Evolutionary conservation across 2,888 invertebrate genomes (phyloP).

Genomic region (Geophilus truncorum): DNA sequence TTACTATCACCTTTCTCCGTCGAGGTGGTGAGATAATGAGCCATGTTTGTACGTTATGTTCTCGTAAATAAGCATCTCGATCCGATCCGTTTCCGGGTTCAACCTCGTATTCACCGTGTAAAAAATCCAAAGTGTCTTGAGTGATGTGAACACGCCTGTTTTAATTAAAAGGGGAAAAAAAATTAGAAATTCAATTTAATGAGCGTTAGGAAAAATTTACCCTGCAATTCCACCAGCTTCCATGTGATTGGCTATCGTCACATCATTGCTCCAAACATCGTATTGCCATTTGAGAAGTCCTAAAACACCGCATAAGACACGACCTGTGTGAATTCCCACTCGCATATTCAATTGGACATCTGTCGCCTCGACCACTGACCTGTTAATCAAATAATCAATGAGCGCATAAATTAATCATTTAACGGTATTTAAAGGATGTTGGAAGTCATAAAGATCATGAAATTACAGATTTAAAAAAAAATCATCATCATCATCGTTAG

Average conservation of each 20-base stretch:
- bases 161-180: constrained; percentile 25
- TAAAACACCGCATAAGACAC: constrained; percentile 82
- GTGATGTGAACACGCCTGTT: constrained; percentile 75
- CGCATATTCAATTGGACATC: constrained; percentile 90
- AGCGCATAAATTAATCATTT: constrained; percentile 22
- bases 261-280: constrained; percentile 92
- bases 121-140: constrained; percentile 74
- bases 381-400: too few species aligned
- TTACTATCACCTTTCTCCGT: constrained; percentile 65
- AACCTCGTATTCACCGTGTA: constrained; percentile 84
- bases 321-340: constrained; percentile 85
- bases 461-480: too few species aligned
- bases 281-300: constrained; percentile 88
- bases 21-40: constrained; percentile 83
- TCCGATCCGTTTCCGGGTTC: constrained; percentile 80
- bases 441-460: too few species aligned
- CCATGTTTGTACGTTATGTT: constrained; percentile 73
- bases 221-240: constrained; percentile 87
- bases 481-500: too few species aligned
- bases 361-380: constrained; percentile 81
- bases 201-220: constrained; percentile 49
- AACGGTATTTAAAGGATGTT: too few species aligned
- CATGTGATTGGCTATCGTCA: constrained; percentile 83
- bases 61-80: constrained; percentile 73
- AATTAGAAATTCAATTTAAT: neutral